Conservation (phyloP, 2,113 vertebrate species). For the Anguilla rostrata region DNA sequence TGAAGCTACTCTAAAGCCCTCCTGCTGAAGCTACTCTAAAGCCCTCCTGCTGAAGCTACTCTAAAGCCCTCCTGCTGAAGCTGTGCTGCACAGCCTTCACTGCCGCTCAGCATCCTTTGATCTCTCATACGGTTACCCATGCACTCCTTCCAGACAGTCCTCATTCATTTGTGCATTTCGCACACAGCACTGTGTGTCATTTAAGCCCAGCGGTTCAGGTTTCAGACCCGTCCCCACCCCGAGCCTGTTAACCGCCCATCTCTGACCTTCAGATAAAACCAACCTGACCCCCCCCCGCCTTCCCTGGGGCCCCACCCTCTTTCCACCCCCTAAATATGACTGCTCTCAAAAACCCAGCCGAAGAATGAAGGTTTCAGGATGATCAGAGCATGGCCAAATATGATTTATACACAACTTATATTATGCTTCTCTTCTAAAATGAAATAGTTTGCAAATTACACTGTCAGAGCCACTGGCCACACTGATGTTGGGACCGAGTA, state of each 20-base stretch:
- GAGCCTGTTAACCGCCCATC: constrained; percentile 4
- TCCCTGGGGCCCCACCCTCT: constrained; percentile 5
- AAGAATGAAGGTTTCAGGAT: neutral
- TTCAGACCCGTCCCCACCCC: constrained; percentile 10
- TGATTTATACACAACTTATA: neutral
- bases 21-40: too few relatives aligned
- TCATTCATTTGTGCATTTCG: constrained; percentile 32
- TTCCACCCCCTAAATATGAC: constrained; percentile 3
- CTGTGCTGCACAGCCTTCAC: neutral
- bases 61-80: neutral
- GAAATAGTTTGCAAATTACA: neutral
- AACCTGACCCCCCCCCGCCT: neutral
- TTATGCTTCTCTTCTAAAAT: neutral
- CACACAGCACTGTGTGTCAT: constrained; percentile 23
- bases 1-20: too few relatives aligned
- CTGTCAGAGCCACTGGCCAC: neutral
- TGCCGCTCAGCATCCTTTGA: constrained; percentile 25
- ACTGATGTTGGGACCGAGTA: neutral
- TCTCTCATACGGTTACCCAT: constrained; percentile 31
- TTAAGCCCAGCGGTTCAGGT: constrained; percentile 25
- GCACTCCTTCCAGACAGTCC: constrained; percentile 24
- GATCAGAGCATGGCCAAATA: neutral
- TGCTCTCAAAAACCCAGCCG: neutral
- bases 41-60: too few relatives aligned
- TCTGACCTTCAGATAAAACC: neutral